Base-by-base conservation (phyloP, 2,113 vertebrate genomes). In the Ophiodon elongatus region DNA sequence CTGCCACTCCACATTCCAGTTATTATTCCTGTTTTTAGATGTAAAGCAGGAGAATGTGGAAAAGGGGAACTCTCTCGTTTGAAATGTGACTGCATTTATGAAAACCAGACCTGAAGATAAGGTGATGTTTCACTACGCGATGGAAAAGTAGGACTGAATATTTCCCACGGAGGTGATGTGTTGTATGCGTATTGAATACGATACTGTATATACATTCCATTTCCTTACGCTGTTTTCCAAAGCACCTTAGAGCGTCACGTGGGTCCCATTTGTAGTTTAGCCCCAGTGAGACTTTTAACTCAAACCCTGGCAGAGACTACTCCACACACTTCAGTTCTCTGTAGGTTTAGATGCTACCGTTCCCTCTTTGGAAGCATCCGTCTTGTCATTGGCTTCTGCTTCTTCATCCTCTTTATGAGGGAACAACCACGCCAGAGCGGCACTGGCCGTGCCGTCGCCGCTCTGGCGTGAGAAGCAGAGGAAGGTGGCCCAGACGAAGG, bases 401-500 rank as follows among this genome's bases (percentile, higher is more conserved):
- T 69, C 64, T 37, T 69, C 71, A 4, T 35, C 29, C 0, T 81
- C 71, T 89, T 88, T 82, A 2, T 71, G 11, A 37, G 90, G 8
- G 76, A 90, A 91, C 1, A 95, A 70, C 93, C 95, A 94, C 1
- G 91, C 33, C 43, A 97, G 88, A 19, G 93, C 95, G 0, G 96
- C 96, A 23, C 75, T 81, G 8, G 93, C 91, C 0, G 97, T 97
- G 31, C 97, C 97, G 3, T 97, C 96, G 0, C 96, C 97, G 0
- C 93, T 96, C 80, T 97, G 97, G 2, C 96, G 96, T 0, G 97
- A 98, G 90, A 96, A 98, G 89, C 97, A 98, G n/a, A 98, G 92
- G 94, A 98, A 99, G 50, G 94, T 92, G 72, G 97, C 96, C 98
- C 98, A 99, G 79, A 97, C 59, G 86, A 99, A 98, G 25, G 95